phyloP scores from a whole-genome alignment of 2,888 invertebrate genomes.

The Adelphocoris suturalis region DNA sequence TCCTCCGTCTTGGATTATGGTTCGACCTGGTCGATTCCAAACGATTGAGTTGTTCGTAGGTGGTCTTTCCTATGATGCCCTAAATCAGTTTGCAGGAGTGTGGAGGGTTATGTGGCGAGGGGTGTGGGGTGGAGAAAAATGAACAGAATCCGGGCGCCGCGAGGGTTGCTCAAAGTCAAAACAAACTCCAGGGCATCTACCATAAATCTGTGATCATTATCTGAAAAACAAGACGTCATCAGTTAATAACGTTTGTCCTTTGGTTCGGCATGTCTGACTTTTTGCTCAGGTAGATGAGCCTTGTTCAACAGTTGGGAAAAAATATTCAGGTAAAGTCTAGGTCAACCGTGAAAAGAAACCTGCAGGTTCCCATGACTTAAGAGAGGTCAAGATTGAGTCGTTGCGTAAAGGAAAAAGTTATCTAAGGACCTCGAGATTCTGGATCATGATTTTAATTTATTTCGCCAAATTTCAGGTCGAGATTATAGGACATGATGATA shows the following conservation, averaged over 20 bases:
- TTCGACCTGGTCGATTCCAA: neutral
- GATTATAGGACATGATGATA: too few relatives aligned
- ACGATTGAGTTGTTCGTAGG: conserved; percentile 35
- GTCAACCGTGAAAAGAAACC: conserved; percentile 13
- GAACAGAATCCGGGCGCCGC: conserved; percentile 54
- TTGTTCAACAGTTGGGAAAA: neutral
- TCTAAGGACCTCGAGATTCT: too few relatives aligned
- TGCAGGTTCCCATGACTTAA: neutral
- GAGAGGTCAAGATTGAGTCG: neutral
- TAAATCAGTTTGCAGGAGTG: too few relatives aligned
- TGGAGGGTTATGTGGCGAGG: neutral
- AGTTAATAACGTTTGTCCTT: conserved; percentile 43
- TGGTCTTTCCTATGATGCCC: neutral
- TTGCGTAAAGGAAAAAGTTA: too few relatives aligned
- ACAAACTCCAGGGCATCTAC: conserved; percentile 5
- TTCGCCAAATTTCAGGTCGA: too few relatives aligned
- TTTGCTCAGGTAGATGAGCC: neutral
- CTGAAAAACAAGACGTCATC: conserved; percentile 45
- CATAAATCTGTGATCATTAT: conserved; percentile 56
- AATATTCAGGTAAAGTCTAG: neutral
- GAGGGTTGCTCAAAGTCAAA: conserved; percentile 44
- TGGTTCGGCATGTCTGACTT: neutral
- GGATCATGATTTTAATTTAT: too few relatives aligned
- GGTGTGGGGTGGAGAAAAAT: conserved; percentile 38
- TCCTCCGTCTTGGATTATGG: too few relatives aligned